These are phyloP conservation scores for Ophion ventricosus DNA, from an alignment of 2,888 invertebrate species.

Conservation along the genomic window DNA sequence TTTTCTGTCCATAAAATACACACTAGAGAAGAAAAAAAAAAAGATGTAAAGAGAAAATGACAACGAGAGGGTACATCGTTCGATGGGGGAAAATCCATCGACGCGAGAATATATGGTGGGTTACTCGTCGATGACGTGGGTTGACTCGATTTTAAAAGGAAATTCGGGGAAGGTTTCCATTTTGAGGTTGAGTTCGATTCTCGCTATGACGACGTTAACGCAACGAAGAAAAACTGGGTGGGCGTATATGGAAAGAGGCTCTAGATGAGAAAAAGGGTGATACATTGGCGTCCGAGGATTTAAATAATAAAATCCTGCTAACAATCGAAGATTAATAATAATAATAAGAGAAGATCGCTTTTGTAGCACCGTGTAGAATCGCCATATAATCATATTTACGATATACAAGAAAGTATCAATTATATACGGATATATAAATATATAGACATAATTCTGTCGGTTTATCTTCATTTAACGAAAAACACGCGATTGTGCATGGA, in stretches of 20 bases:
- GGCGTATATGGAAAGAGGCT: background rate
- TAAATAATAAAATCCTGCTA: constrained; percentile 9
- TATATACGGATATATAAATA: constrained; percentile 10
- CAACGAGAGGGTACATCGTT: constrained; percentile 9
- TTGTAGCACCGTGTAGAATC: constrained; percentile 13
- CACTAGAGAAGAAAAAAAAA: constrained; percentile 5
- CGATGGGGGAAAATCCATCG: background rate
- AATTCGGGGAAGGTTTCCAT: constrained; percentile 82
- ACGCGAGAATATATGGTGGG: background rate
- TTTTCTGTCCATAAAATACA: constrained; percentile 54
- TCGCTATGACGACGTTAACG: constrained; percentile 15
- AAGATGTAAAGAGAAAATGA: background rate
- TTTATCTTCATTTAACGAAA: constrained; percentile 42
- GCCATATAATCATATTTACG: constrained; percentile 28
- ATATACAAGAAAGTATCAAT: constrained; percentile 24
- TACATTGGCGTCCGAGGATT: constrained; percentile 48
- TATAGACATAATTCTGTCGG: constrained; percentile 17
- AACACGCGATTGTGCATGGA: constrained; percentile 27
- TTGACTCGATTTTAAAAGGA: constrained; percentile 75
- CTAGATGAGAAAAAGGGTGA: background rate
- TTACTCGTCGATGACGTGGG: constrained; percentile 33
- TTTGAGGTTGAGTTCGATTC: constrained; percentile 71
- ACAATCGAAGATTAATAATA: constrained; percentile 29
- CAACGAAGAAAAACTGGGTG: background rate
- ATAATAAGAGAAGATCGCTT: constrained; percentile 23